phyloP scores from a whole-genome alignment of 2,797 vertebrate species.

The Hyperoplus lanceolatus region DNA sequence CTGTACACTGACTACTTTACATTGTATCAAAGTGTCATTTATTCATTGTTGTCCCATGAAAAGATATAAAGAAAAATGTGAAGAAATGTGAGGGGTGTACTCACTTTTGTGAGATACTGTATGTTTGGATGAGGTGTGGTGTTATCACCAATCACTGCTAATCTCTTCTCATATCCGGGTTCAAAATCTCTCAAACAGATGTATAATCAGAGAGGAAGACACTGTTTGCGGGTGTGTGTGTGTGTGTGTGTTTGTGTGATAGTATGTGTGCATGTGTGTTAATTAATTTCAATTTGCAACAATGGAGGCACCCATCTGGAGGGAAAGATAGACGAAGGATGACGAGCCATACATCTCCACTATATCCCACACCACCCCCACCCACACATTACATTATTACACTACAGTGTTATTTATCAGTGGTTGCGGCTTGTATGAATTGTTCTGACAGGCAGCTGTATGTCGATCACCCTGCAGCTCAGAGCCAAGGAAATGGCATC shows the following conservation, averaged over 20 bases:
- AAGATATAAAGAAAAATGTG: too few relatives aligned
- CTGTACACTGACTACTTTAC: too few relatives aligned
- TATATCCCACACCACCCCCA: slow-evolving; percentile 8
- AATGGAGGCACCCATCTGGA: slow-evolving; percentile 63
- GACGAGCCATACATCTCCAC: not conserved
- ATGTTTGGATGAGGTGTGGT: slow-evolving; percentile 17
- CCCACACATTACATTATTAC: not conserved
- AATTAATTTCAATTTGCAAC: slow-evolving; percentile 24
- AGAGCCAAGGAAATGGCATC: not conserved
- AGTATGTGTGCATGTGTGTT: not conserved
- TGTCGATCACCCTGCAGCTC: not conserved
- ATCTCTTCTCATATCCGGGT: slow-evolving; percentile 31
- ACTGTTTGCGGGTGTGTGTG: slow-evolving; percentile 4
- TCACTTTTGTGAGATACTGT: too few relatives aligned
- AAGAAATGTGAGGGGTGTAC: too few relatives aligned
- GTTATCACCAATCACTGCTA: slow-evolving; percentile 33
- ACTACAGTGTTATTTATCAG: not conserved
- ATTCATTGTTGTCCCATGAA: too few relatives aligned
- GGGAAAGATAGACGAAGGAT: slow-evolving; percentile 47
- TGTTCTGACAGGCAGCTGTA: not conserved
- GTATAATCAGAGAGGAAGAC: slow-evolving; percentile 7
- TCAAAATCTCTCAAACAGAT: slow-evolving; percentile 3
- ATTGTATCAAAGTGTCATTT: too few relatives aligned
- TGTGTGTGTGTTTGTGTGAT: slow-evolving; percentile 4
- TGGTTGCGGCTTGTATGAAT: not conserved